Percentiles rank a stretch among this genome's conserved stretches.
Conservation (phyloP, 2,888 invertebrate species). For the Drosophila flavopinicola region DNA sequence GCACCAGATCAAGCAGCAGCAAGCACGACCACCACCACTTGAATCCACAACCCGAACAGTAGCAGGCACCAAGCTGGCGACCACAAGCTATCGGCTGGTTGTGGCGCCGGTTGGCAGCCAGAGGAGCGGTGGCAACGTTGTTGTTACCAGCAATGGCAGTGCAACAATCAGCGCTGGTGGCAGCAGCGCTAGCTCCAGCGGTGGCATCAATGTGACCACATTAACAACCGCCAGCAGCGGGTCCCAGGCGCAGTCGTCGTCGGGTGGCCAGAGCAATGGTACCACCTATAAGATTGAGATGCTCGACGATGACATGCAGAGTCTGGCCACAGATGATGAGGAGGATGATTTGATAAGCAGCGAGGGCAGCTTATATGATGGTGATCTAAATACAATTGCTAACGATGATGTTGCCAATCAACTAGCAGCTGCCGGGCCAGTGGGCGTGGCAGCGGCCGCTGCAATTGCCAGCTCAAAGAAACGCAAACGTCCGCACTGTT, state of each 20-base stretch:
- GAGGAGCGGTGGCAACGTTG: constrained; percentile 57
- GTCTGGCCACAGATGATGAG: constrained; percentile 90
- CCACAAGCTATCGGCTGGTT: constrained; percentile 70
- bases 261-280: constrained; percentile 69
- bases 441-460: constrained; percentile 98
- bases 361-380: constrained; percentile 91
- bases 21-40: not conserved
- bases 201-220: constrained; percentile 82
- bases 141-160: constrained; percentile 58
- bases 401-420: constrained; percentile 97
- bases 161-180: constrained; percentile 63
- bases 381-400: constrained; percentile 90
- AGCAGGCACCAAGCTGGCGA: constrained; percentile 59
- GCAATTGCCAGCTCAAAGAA: constrained; percentile 98
- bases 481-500: constrained; percentile 96
- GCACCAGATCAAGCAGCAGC: not conserved
- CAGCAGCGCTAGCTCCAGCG: constrained; percentile 41
- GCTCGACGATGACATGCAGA: constrained; percentile 87
- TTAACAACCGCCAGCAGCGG: constrained; percentile 81
- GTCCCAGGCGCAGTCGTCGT: constrained; percentile 64
- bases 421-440: constrained; percentile 97
- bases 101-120: constrained; percentile 68
- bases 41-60: constrained; percentile 15
- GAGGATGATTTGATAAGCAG: constrained; percentile 94
- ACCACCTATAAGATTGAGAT: constrained; percentile 89